Conservation (phyloP, 2,113 vertebrate species). For the Cryptomyrus ogoouensis region DNA sequence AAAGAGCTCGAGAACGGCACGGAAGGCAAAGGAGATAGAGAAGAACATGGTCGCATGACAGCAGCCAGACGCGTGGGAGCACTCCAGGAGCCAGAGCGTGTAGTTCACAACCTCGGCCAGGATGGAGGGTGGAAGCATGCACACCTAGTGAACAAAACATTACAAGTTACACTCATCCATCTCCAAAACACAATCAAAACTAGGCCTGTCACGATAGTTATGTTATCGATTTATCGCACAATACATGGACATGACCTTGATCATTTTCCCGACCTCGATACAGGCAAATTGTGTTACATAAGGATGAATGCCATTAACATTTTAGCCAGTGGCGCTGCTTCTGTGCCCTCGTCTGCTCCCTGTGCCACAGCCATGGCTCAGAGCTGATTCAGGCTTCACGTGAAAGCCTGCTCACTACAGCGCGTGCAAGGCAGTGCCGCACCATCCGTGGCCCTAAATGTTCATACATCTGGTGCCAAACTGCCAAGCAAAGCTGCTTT, state of each 20-base stretch:
- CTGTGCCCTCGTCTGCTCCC: background rate
- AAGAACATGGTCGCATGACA: conserved; percentile 99
- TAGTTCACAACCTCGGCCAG: conserved; percentile 93
- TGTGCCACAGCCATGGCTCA: background rate
- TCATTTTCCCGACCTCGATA: background rate
- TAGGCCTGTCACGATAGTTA: background rate
- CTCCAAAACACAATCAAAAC: background rate
- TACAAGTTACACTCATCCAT: background rate
- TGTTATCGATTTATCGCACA: background rate
- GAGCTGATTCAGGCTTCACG: background rate
- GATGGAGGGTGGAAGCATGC: conserved; percentile 89
- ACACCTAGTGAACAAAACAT: conserved; percentile 67
- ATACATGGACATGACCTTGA: background rate
- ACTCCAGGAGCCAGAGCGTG: conserved; percentile 95
- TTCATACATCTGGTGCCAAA: background rate
- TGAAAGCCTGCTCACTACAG: background rate
- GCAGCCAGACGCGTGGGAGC: conserved; percentile 93
- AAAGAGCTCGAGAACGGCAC: conserved; percentile 91
- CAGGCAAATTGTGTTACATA: background rate
- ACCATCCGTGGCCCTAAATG: background rate
- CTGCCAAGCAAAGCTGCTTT: background rate
- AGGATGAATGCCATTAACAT: background rate
- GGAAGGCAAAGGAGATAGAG: conserved; percentile 96
- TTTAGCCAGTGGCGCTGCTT: background rate
- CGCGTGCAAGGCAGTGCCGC: background rate